Evolutionary conservation across 2,888 invertebrate genomes (phyloP), one percentile per base, ranked within the genome.

Genomic region (Nipponacmea schrenckii): DNA sequence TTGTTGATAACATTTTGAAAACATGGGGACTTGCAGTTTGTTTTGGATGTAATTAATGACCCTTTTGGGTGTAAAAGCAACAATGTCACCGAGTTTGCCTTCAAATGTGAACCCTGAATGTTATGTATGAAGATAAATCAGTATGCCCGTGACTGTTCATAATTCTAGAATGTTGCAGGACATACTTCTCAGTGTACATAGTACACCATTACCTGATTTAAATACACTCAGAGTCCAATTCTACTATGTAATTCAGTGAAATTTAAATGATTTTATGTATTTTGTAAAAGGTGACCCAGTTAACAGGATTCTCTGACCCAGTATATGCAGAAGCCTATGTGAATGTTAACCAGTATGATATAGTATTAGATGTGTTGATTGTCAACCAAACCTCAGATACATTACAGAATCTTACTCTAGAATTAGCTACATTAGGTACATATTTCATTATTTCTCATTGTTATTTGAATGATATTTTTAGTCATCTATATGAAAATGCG

Each of bases 291-390:
- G 90, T 97, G 77, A 96, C 97, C 50, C 99, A 99, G 89, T 91
- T 99, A 85, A 98, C 99, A 4, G 99, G 98, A 17, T 98, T 98
- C 91, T 97, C 97, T 0, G 99, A 99, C 91, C 98, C 99, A 0
- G 98, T 99, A 74, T 99, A 99, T 90, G 96, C 99, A 0, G 99
- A 99, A 91, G 98, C 99, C n/a, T 96, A 98, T 86, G 98, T 99
- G 1, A 94, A 98, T 89, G 98, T 99, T 80, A 90, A 90, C 81
- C 89, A 89, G 83, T 98, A 97, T 90, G 98, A 98, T 89, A 98
- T 98, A 83, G 98, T 98, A 64, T 92, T 99, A 63, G 99, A 99
- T 90, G 98, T 99, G 62, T 92, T 99, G 39, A 94, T 99, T 79
- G 89, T 89, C 45, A 99, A 99, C 90, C 99, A 99, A 91, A 99